phyloP scores from a whole-genome alignment of 2,113 vertebrate genomes.

The Galeopterus variegatus region DNA sequence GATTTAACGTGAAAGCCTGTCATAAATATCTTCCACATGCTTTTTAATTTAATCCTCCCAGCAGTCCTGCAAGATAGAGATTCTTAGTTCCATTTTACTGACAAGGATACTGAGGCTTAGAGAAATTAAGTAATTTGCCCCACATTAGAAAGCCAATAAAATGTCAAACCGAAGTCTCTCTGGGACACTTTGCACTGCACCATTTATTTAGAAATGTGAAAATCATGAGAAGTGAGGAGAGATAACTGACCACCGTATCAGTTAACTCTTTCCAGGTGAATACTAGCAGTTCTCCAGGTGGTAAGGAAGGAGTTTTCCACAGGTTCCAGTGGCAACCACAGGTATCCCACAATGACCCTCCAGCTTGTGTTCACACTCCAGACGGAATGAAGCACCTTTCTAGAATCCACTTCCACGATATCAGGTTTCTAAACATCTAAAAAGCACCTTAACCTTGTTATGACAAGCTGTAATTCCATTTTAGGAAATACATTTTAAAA shows the following conservation, averaged over 20 bases:
- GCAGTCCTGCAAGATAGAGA: background rate
- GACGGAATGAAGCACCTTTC: background rate
- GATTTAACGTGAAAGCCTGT: background rate
- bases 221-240: background rate
- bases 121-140: constrained; percentile 32
- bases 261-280: background rate
- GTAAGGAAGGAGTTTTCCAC: background rate
- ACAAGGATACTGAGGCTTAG: background rate
- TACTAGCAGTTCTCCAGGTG: background rate
- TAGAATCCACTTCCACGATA: background rate
- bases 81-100: background rate
- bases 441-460: background rate
- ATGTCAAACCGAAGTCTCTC: background rate
- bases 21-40: background rate
- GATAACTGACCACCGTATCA: no score
- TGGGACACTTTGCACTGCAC: background rate
- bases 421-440: constrained; percentile 28
- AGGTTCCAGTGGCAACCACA: background rate
- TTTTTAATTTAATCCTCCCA: background rate
- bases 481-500: constrained; percentile 23
- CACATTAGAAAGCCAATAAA: background rate
- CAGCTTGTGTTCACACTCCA: no score
- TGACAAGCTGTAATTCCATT: background rate
- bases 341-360: rapidly evolving
- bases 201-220: background rate